These are phyloP conservation scores for Aspidiotus destructor DNA, from an alignment of 2,888 invertebrate genomes.

Conservation along the genomic window DNA sequence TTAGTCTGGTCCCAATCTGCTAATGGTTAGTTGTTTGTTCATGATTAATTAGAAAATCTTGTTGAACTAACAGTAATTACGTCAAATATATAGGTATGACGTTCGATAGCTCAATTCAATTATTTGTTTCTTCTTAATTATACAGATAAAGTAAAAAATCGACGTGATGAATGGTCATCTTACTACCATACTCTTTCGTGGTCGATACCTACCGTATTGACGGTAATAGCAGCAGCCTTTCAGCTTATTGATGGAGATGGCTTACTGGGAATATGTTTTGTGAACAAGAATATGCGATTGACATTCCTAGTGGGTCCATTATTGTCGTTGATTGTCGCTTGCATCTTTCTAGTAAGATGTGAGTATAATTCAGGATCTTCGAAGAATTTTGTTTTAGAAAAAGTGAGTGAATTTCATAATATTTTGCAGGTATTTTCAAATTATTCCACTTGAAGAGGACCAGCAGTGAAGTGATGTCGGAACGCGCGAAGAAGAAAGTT, in stretches of 20 bases:
- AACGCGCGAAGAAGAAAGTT: conserved; percentile 74
- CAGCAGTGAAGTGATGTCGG: conserved; percentile 72
- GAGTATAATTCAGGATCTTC: conserved; percentile 7
- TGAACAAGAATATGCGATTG: conserved; percentile 64
- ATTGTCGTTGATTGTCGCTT: conserved; percentile 56
- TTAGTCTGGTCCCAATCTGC: not conserved
- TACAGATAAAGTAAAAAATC: conserved; percentile 69
- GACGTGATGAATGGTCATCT: conserved; percentile 78
- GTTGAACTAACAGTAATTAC: too few species aligned
- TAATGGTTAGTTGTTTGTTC: not conserved
- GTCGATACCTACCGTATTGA: conserved; percentile 80
- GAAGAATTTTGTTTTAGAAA: conserved; percentile 17
- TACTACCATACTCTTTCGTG: conserved; percentile 89
- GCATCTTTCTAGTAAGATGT: conserved; percentile 38
- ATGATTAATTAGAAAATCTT: not conserved
- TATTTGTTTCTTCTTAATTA: not conserved
- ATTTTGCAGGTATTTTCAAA: conserved; percentile 57
- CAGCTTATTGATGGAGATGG: conserved; percentile 88
- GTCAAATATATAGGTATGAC: too few species aligned
- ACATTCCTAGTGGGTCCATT: conserved; percentile 66
- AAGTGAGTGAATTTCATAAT: conserved; percentile 11
- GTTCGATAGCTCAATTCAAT: too few species aligned
- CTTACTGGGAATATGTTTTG: conserved; percentile 87
- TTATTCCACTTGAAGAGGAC: conserved; percentile 69
- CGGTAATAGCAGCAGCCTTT: conserved; percentile 79